Conservation (phyloP, 1,140 invertebrate species). For the Gonioctena quinquepunctata region DNA sequence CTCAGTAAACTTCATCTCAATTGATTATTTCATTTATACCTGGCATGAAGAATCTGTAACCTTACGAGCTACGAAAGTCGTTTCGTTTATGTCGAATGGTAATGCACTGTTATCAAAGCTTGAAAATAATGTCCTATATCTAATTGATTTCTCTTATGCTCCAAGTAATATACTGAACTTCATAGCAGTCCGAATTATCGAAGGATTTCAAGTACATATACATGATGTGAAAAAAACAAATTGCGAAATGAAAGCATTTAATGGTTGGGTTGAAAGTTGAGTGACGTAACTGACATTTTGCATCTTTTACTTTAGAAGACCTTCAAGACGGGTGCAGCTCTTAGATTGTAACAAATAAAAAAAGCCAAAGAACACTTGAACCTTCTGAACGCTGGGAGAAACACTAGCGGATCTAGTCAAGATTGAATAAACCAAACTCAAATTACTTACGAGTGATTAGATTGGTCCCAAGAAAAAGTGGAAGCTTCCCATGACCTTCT, state of each 20-base stretch:
- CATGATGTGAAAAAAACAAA: neutral
- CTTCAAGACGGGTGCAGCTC: neutral
- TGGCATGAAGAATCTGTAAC: neutral
- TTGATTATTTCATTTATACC: neutral
- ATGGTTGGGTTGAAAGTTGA: neutral
- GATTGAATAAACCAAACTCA: neutral
- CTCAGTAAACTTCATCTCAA: neutral
- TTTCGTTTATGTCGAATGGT: neutral
- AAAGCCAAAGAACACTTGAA: neutral
- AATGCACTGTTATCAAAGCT: constrained; percentile 1
- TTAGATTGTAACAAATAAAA: neutral
- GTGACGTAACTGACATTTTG: constrained; percentile 15
- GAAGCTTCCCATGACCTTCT: neutral
- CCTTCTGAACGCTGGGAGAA: neutral
- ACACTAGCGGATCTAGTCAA: too few relatives aligned
- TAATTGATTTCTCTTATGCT: neutral
- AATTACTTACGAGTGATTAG: neutral
- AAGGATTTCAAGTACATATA: neutral
- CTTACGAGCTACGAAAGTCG: neutral
- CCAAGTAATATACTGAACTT: neutral
- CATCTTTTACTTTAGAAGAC: neutral
- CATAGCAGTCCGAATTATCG: neutral
- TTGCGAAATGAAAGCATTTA: constrained; percentile 3
- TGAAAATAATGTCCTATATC: neutral
- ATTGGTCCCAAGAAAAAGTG: neutral